phyloP scores from a whole-genome alignment of 1,140 invertebrate species.

The Papilio xuthus region DNA sequence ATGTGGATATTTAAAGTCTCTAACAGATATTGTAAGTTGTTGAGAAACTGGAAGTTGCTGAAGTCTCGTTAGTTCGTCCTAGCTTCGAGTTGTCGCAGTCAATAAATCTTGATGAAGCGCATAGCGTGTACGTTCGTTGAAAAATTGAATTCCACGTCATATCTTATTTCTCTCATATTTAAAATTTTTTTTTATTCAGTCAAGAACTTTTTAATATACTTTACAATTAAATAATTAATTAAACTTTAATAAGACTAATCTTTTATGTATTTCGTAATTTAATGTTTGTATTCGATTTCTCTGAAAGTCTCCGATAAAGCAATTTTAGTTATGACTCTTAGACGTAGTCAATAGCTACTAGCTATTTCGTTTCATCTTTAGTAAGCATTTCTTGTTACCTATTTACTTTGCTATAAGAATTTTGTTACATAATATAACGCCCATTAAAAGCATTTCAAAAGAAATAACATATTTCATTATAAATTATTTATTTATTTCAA shows the following conservation, averaged over 20 bases:
- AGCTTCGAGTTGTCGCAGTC: not conserved
- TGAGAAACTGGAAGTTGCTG: not conserved
- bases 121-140: not conserved
- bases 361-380: no score
- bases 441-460: not conserved
- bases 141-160: not conserved
- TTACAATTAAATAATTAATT: not conserved
- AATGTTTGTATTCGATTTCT: no score
- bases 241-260: no score
- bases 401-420: not conserved
- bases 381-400: not conserved
- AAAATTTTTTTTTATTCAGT: not conserved
- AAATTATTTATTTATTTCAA: not conserved
- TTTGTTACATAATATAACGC: not conserved
- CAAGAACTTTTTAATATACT: constrained; percentile 2
- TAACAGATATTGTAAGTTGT: not conserved
- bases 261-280: no score
- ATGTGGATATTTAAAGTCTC: constrained; percentile 11
- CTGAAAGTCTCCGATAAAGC: no score
- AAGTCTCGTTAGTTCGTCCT: constrained; percentile 26
- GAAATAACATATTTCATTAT: not conserved
- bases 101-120: constrained; percentile 3
- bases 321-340: no score
- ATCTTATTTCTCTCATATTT: no score
- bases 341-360: no score